Evolutionary conservation across 1,140 invertebrate species (phyloP), one percentile per base, ranked within the genome.

Genomic region (Alviniconcha marisindica): DNA sequence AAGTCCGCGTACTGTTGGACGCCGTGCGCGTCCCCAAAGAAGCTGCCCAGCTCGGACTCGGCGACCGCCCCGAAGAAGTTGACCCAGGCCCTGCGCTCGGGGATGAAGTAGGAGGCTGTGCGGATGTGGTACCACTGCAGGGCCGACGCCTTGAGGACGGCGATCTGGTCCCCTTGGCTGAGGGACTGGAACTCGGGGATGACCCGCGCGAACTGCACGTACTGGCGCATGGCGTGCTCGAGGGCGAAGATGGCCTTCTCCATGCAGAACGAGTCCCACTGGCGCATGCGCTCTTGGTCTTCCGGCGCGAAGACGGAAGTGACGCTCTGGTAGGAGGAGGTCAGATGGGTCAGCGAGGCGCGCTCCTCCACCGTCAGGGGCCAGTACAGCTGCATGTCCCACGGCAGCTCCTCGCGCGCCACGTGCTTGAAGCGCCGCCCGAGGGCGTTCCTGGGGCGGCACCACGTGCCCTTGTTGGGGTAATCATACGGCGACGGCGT

Each of bases 1-100:
- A 80, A 80, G 36, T 85, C 85, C 21, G 86, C 88, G 81, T 92
- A 91, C 76, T 86, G 83, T 56, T 91, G 88, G 40, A 87, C 88
- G 81, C 92, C 89, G 56, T 85, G 82, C 54, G 91, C 88, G 56
- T 69, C 40, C 10, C 73, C 44, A n/a, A 48, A 76, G 42, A 51
- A 54, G 24, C 51, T 12, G 42, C 40, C 40, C 40, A 76, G 42
- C 24, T 76, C 38, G 3, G n/a, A 1, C 73, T 51, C 78, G 36
- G 36, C 44, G 4, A 69, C n/a, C n/a, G 54, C 51, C 1, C 78
- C 78, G 4, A 80, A 63, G 10, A 14, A 14, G 60, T 66, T 66
- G 24, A 33, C 31, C 78, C 78, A 80, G 56, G 56, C 10, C 0
- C 40, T 4, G 18, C 38, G 60, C 60, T 80, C 60, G 15, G 78